A percentile compares a stretch with the other conserved stretches of the same genome.
phyloP scores from a whole-genome alignment of 2,797 vertebrate species.

The Loriculus beryllinus region DNA sequence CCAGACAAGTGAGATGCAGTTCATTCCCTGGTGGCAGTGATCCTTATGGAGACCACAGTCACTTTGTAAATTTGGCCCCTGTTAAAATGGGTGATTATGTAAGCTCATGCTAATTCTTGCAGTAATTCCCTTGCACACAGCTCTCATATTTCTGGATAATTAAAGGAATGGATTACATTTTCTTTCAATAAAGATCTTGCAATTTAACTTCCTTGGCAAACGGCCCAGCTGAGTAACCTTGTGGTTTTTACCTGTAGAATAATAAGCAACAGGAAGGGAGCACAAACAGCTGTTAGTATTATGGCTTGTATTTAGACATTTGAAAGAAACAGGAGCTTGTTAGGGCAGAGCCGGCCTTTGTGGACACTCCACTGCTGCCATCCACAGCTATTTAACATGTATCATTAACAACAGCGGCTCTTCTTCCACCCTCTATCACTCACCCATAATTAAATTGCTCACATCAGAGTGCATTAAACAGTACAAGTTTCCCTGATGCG shows the following conservation, averaged over 20 bases:
- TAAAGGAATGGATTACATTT: not conserved
- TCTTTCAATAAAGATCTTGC: not conserved
- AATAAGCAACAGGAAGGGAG: not conserved
- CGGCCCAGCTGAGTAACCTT: not conserved
- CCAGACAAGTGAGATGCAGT: not conserved
- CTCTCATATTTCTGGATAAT: conserved; percentile 68
- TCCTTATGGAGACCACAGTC: not conserved
- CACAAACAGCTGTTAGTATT: not conserved
- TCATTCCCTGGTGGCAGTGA: conserved; percentile 5
- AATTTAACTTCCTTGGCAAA: conserved; percentile 35
- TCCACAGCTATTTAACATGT: not conserved
- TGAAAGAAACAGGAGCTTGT: not conserved
- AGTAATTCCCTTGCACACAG: conserved; percentile 59
- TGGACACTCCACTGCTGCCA: not conserved
- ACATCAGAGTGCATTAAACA: not conserved
- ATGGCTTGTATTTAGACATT: not conserved
- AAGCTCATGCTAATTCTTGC: conserved; percentile 67
- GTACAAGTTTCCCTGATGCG: not conserved
- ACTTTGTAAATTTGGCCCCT: conserved; percentile 20
- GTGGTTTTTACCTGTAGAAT: conserved; percentile 32
- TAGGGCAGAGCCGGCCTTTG: not conserved
- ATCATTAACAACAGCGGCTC: not conserved
- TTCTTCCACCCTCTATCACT: not conserved
- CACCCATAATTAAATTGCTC: not conserved
- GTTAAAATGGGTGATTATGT: conserved; percentile 52